Percentiles rank a stretch among this genome's conserved stretches.
Conservation (phyloP, 1,140 invertebrate genomes). For the Bombus difficillimus region DNA sequence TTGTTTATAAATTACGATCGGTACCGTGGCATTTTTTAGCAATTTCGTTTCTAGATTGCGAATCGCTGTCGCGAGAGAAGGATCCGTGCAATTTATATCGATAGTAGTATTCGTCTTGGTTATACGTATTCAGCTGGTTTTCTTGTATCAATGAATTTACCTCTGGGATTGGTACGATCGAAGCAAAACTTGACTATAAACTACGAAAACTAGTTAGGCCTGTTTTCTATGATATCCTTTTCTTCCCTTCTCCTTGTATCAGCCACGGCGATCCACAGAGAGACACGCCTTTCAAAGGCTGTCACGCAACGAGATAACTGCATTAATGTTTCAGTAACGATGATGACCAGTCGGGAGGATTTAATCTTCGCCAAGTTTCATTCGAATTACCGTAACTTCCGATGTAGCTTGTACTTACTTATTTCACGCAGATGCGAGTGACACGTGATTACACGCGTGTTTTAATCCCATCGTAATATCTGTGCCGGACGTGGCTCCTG, state of each 20-base stretch:
- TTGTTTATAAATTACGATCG: background rate
- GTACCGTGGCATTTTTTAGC: background rate
- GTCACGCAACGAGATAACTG: conserved; percentile 62
- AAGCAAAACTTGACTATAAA: conserved; percentile 26
- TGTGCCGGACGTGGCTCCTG: background rate
- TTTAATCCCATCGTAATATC: conserved; percentile 26
- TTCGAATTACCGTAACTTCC: conserved; percentile 48
- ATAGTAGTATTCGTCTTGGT: conserved; percentile 3
- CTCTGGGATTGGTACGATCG: background rate
- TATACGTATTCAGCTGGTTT: conserved; percentile 5
- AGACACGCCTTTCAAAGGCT: conserved; percentile 58
- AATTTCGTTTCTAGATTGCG: background rate
- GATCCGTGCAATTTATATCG: conserved; percentile 26
- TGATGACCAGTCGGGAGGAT: conserved; percentile 52
- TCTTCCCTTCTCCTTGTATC: background rate
- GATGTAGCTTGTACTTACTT: background rate
- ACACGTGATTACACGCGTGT: conserved; percentile 49
- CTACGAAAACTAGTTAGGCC: conserved; percentile 58
- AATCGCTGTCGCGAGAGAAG: background rate
- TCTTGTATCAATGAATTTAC: conserved; percentile 41
- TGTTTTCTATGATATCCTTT: conserved; percentile 51
- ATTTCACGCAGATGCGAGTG: conserved; percentile 21
- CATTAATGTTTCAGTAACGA: conserved; percentile 51
- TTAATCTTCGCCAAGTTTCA: conserved; percentile 51
- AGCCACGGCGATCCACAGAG: conserved; percentile 8